Evolutionary conservation across 2,888 invertebrate genomes (phyloP).

Genomic region (Bellardia pandia): DNA sequence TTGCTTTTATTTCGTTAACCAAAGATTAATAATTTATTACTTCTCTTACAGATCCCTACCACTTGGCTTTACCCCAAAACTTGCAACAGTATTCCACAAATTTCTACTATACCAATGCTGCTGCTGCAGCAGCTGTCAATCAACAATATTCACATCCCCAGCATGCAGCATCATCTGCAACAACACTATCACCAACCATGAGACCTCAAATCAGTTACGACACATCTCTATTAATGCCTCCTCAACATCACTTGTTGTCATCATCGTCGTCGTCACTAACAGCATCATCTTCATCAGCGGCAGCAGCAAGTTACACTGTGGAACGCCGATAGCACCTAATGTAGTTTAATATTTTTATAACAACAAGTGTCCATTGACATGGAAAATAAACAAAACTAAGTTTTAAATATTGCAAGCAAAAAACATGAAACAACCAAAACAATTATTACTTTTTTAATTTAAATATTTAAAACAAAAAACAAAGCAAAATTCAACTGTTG

Average conservation of each 20-base stretch:
- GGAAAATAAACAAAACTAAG: conserved; percentile 25
- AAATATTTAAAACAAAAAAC: conserved; percentile 46
- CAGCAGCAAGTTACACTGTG: conserved; percentile 47
- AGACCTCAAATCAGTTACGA: conserved; percentile 71
- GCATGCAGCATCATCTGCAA: conserved; percentile 70
- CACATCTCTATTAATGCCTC: conserved; percentile 60
- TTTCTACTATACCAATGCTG: conserved; percentile 68
- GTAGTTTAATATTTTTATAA: conserved; percentile 56
- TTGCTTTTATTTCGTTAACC: not conserved
- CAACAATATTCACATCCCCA: conserved; percentile 63
- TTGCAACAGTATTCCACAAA: conserved; percentile 72
- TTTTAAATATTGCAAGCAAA: conserved; percentile 30
- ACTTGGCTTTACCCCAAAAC: conserved; percentile 70
- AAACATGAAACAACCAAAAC: conserved; percentile 23
- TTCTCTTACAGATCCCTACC: conserved; percentile 69
- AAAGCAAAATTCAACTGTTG: conserved; percentile 47
- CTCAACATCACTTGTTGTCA: conserved; percentile 61
- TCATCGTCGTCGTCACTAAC: conserved; percentile 43
- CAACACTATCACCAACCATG: conserved; percentile 67
- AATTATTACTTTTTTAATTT: conserved; percentile 54
- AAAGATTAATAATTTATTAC: not conserved
- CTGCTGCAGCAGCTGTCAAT: conserved; percentile 58
- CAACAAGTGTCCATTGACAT: conserved; percentile 43
- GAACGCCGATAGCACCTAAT: conserved; percentile 71
- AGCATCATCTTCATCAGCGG: conserved; percentile 33